phyloP scores from a whole-genome alignment of 64 coral and sea anemone species.

The Trachythela sp. region DNA sequence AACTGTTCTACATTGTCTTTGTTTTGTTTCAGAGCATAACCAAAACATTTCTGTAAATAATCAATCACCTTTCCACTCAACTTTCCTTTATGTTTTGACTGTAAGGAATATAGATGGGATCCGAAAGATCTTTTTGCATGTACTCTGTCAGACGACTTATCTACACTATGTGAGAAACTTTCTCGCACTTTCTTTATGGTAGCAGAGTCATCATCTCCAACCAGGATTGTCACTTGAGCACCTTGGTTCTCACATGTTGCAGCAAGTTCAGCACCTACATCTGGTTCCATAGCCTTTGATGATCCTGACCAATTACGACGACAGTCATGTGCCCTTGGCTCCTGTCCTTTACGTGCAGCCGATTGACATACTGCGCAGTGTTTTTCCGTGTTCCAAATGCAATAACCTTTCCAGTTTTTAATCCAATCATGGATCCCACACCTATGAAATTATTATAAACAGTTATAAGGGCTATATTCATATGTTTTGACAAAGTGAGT shows the following conservation, averaged over 20 bases:
- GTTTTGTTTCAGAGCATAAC: no score
- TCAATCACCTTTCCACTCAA: background rate
- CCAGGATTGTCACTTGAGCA: constrained; percentile 1
- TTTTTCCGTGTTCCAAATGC: constrained; percentile 39
- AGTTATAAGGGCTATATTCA: no score
- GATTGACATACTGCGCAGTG: constrained; percentile 32
- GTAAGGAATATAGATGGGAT: background rate
- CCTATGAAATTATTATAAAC: no score
- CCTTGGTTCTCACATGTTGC: background rate
- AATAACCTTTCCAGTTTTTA: constrained; percentile 30
- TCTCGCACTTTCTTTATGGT: constrained; percentile 52
- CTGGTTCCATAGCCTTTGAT: constrained; percentile 44
- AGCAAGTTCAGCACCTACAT: constrained; percentile 27
- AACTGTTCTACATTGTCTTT: background rate
- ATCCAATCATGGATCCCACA: constrained; percentile 46
- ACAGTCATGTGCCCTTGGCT: constrained; percentile 42
- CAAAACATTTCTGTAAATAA: no score
- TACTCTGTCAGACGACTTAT: constrained; percentile 42
- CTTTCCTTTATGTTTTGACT: constrained; percentile 32
- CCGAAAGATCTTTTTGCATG: constrained; percentile 51
- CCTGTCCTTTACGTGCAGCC: constrained; percentile 17
- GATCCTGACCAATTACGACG: constrained; percentile 44
- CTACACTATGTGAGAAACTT: constrained; percentile 20
- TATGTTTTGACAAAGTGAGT: no score
- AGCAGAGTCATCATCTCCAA: constrained; percentile 43